phyloP scores from a whole-genome alignment of 2,888 invertebrate genomes.

The Thysanoteuthis rhombus region DNA sequence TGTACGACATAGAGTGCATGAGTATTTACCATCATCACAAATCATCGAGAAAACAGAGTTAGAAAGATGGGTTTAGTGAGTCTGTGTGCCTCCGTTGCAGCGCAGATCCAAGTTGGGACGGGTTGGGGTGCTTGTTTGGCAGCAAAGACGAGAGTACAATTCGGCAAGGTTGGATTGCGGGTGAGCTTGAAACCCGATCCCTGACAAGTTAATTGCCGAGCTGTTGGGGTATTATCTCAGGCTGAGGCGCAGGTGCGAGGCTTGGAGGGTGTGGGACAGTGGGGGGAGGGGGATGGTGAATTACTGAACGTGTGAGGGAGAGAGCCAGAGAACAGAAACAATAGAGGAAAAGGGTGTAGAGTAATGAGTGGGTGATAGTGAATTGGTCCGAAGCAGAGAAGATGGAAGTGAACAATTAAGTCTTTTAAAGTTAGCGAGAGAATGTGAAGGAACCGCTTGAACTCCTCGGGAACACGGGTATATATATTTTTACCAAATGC shows the following conservation, averaged over 20 bases:
- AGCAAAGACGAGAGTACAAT: background rate
- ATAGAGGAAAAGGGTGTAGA: rapidly evolving
- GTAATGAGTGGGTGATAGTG: too few relatives aligned
- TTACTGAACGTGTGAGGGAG: background rate
- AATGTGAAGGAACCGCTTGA: background rate
- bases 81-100: background rate
- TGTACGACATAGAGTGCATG: background rate
- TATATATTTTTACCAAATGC: too few relatives aligned
- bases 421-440: background rate
- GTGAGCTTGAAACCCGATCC: background rate
- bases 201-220: background rate
- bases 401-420: background rate
- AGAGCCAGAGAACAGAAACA: background rate
- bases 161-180: background rate
- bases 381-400: too few relatives aligned
- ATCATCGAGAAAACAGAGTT: background rate
- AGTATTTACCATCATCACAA: background rate
- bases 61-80: background rate
- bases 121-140: background rate
- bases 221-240: background rate
- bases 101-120: background rate
- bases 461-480: too few relatives aligned
- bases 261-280: background rate
- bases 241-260: background rate
- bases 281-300: background rate